Percentiles rank a stretch among this genome's conserved stretches.
These are phyloP conservation scores for Iselma pallidipennis DNA, from an alignment of 2,888 invertebrate species.

Conservation along the genomic window DNA sequence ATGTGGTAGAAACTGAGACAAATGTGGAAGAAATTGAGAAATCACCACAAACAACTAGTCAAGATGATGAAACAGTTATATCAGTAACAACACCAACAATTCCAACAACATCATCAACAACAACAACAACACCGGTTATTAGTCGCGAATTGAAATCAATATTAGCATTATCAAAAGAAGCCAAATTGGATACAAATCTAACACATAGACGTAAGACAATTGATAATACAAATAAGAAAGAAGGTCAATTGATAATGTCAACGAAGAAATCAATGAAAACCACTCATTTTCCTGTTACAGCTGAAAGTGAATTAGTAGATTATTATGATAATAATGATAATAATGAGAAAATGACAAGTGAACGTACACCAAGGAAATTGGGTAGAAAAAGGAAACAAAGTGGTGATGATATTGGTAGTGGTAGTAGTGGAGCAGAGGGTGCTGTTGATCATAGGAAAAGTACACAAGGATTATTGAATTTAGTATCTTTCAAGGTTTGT, in stretches of 20 bases:
- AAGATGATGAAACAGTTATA: background rate
- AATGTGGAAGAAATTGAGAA: background rate
- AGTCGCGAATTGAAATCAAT: conserved; percentile 64
- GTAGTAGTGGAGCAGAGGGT: conserved; percentile 30
- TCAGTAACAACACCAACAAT: background rate
- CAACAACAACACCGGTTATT: background rate
- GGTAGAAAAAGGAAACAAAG: conserved; percentile 37
- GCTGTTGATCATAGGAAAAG: conserved; percentile 30
- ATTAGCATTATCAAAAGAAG: conserved; percentile 69
- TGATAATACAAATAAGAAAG: conserved; percentile 26
- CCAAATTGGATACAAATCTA: conserved; percentile 63
- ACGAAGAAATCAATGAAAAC: conserved; percentile 22
- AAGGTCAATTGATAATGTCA: conserved; percentile 3
- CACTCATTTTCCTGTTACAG: conserved; percentile 44
- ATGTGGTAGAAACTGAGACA: background rate
- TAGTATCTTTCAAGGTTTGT: conserved; percentile 3
- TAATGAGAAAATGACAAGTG: conserved; percentile 13
- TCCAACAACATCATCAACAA: background rate
- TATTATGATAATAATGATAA: conserved; percentile 23
- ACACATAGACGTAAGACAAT: conserved; percentile 56
- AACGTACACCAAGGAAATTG: background rate
- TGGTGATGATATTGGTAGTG: conserved; percentile 15
- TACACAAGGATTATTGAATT: conserved; percentile 28
- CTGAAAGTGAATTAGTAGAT: conserved; percentile 45
- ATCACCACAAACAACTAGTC: background rate